A percentile compares a stretch with the other conserved stretches of the same genome.
Conservation (phyloP, 2,888 invertebrate species). For the Tupiocoris notatus region DNA sequence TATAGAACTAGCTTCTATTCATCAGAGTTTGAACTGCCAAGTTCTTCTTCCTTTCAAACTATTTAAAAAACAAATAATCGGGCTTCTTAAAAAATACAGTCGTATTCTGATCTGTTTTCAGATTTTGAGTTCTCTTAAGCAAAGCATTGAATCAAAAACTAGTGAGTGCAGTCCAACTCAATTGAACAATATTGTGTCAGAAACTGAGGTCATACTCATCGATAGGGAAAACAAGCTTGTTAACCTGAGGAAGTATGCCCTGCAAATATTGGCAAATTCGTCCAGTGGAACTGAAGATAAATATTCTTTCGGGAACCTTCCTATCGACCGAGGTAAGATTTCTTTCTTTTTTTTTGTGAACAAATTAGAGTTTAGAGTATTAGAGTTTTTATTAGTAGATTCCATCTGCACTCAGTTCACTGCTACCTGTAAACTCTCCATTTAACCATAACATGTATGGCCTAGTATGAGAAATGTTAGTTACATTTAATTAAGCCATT, state of each 20-base stretch:
- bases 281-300: slow-evolving; percentile 23
- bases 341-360: no score
- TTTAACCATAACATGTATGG: background rate
- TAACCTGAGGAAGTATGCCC: slow-evolving; percentile 65
- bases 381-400: background rate
- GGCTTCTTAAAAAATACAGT: no score
- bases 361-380: no score
- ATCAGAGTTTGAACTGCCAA: no score
- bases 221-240: slow-evolving; percentile 75
- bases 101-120: slow-evolving; percentile 55
- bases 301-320: background rate
- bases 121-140: slow-evolving; percentile 76
- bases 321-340: slow-evolving; percentile 23
- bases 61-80: no score
- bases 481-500: no score
- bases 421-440: background rate
- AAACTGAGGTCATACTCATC: slow-evolving; percentile 77
- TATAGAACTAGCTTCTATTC: no score
- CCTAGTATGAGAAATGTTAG: no score
- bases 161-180: slow-evolving; percentile 54
- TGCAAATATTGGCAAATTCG: slow-evolving; percentile 55
- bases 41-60: no score
- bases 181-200: slow-evolving; percentile 62
- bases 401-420: background rate
- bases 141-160: slow-evolving; percentile 80